These are phyloP conservation scores for Macrobrachium nipponense DNA, from an alignment of 1,140 invertebrate species.

Conservation along the genomic window DNA sequence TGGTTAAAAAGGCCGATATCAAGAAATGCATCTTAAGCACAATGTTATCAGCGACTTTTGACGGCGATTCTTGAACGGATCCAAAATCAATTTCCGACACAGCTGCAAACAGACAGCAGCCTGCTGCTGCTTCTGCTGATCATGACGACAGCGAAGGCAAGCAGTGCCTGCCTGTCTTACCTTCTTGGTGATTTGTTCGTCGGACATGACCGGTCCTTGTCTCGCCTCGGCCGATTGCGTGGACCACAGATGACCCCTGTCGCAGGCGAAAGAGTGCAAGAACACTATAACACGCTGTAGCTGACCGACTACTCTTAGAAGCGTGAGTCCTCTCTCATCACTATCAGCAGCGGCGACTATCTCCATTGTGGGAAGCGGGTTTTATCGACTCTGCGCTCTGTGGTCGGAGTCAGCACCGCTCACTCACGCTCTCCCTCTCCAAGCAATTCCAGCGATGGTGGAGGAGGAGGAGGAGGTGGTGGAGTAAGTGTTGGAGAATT, in stretches of 20 bases:
- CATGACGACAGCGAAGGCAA: too few species aligned
- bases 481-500: not conserved
- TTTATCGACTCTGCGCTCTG: constrained; percentile 47
- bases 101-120: not conserved
- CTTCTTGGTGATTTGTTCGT: constrained; percentile 40
- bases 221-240: not conserved
- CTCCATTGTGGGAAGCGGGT: constrained; percentile 53
- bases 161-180: constrained; percentile 20
- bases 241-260: constrained; percentile 5
- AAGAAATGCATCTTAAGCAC: too few species aligned
- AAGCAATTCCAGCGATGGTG: too few species aligned
- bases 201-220: constrained; percentile 36
- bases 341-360: constrained; percentile 64
- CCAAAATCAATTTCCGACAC: not conserved
- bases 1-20: too few species aligned
- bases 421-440: too few species aligned
- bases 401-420: constrained; percentile 15
- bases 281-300: constrained; percentile 40
- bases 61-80: not conserved
- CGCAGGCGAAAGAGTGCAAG: constrained; percentile 44
- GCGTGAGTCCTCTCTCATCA: constrained; percentile 62
- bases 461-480: too few species aligned
- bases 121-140: too few species aligned
- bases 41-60: too few species aligned
- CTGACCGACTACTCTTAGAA: constrained; percentile 55